Conservation (phyloP, 2,888 invertebrate genomes). For the Iselma pallidipennis region DNA sequence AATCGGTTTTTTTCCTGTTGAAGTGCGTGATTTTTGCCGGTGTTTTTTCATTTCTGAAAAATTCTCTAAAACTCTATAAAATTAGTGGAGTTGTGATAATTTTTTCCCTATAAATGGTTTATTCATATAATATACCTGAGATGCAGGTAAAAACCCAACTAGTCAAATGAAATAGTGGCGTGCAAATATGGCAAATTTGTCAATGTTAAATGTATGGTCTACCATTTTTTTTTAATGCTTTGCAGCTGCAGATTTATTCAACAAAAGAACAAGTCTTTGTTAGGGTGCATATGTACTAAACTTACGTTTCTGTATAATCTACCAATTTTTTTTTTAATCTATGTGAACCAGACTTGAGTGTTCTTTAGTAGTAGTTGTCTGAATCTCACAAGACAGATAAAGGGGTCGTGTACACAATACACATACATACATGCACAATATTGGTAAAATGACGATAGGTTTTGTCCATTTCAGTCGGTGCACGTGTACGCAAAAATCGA, state of each 20-base stretch:
- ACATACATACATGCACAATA: neutral
- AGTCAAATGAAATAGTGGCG: constrained; percentile 10
- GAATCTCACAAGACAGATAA: too few species aligned
- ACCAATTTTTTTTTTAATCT: constrained; percentile 18
- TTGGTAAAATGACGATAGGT: constrained; percentile 5
- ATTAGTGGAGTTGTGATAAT: neutral
- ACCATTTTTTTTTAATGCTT: constrained; percentile 19
- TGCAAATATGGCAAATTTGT: constrained; percentile 12
- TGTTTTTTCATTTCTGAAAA: too few species aligned
- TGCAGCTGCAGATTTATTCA: constrained; percentile 36
- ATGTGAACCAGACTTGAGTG: constrained; percentile 37
- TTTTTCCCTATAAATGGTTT: neutral
- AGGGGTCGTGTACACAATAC: too few species aligned
- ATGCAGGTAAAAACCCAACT: constrained; percentile 35
- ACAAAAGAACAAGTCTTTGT: neutral
- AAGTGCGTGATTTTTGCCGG: neutral
- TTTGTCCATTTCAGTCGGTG: constrained; percentile 12
- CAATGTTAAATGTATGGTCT: constrained; percentile 25
- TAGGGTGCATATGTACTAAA: constrained; percentile 1
- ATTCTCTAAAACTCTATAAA: too few species aligned
- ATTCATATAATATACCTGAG: constrained; percentile 24
- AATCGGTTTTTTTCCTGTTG: neutral
- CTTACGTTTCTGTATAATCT: constrained; percentile 24
- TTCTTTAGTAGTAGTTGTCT: too few species aligned
- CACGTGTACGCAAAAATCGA: constrained; percentile 25